Evolutionary conservation across 2,113 vertebrate genomes (phyloP), one percentile per base, ranked within the genome.

Genomic region (Channa argus): DNA sequence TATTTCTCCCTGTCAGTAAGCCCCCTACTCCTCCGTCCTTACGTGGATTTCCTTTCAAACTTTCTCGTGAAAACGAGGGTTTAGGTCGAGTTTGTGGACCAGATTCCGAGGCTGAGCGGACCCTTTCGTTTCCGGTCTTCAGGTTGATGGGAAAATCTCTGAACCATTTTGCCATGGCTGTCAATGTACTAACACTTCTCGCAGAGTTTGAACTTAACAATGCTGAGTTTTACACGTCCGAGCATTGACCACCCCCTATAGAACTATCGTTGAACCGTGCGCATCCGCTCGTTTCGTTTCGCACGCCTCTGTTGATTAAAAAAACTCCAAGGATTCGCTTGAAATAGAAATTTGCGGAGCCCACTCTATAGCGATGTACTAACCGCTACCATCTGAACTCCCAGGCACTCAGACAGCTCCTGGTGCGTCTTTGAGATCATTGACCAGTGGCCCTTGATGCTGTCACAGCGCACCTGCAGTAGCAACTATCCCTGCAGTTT

Each of bases 161-260:
- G 87, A 99, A 98, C 97, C 97, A 98, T 85, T 95, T 97, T 71
- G 97, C 97, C 97, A 99, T 98, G 82, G 56, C 59, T 82, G 63
- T 9, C 9, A 58, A 79, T n/a, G 7, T 68, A 24, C 60, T 46
- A 7, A 15, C 36, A 63, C 49, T 61, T 47, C 8, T 63, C 41
- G 43, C 52, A 3, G 24, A 33, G 49, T 15, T 37, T 45, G 52
- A 76, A 46, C 11, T 36, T 24, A 45, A 41, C 7, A 50, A 58
- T 55, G 14, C 4, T 14, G 2, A 38, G 0, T 66, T 72, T 38
- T 8, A 3, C 6, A 6, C 50, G 8, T 50, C 45, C 41, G 54
- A 33, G 45, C 46, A 54, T 69, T 41, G 34, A 37, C 34, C 49
- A 9, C 45, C 5, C 24, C 13, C 37, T 38, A 24, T 24, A 1